A percentile compares a stretch with the other conserved stretches of the same genome.
These are phyloP conservation scores for Trissoscelio sp. DNA, from an alignment of 2,888 invertebrate species.

Conservation along the genomic window DNA sequence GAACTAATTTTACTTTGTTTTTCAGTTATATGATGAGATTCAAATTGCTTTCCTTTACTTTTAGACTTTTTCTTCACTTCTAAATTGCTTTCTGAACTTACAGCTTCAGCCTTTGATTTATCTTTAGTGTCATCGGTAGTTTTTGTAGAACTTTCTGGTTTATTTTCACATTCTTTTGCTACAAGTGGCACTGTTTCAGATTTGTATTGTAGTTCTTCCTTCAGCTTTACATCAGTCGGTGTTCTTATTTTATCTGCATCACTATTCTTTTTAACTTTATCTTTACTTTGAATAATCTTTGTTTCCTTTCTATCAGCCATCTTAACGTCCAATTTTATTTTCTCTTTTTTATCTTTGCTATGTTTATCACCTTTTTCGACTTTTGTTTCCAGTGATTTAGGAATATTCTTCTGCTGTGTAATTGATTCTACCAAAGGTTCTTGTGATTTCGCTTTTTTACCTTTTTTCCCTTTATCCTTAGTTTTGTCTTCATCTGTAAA, in stretches of 20 bases:
- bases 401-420: background rate
- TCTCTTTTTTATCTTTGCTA: slow-evolving; percentile 1
- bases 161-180: background rate
- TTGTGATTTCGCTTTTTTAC: slow-evolving; percentile 14
- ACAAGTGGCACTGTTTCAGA: background rate
- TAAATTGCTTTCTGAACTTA: background rate
- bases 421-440: slow-evolving; percentile 20
- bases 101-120: slow-evolving; percentile 5
- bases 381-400: background rate
- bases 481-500: slow-evolving; percentile 8
- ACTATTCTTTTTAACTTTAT: too few relatives aligned
- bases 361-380: background rate
- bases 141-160: background rate
- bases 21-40: too few relatives aligned
- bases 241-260: too few relatives aligned
- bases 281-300: background rate
- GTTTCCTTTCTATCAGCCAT: background rate
- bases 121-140: background rate
- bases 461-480: slow-evolving; percentile 38
- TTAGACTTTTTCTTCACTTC: background rate
- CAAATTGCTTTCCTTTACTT: too few relatives aligned
- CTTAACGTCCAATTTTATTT: background rate
- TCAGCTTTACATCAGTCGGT: slow-evolving; percentile 1
- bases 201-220: slow-evolving; percentile 12
- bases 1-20: too few relatives aligned